Evolutionary conservation across 1,140 invertebrate genomes (phyloP), one percentile per base, ranked within the genome.

Genomic region (Adelges cooleyi): DNA sequence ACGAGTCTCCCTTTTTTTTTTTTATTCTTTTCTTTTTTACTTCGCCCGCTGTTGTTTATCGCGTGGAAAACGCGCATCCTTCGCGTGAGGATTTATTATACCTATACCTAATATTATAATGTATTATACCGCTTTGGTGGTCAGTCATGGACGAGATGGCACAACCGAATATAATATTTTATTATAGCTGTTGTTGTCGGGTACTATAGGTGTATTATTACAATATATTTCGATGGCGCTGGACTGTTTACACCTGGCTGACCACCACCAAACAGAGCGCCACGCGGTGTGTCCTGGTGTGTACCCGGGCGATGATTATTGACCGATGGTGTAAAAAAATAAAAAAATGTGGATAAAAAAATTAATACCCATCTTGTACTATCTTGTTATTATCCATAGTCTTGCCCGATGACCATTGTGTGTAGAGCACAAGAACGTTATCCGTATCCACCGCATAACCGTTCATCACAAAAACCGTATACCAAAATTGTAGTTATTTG

Each of bases 51-150:
- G 42, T 48, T 20, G 42, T 44, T 20, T 42, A 27, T 44, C 66
- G 50, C 33, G 22, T 67, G 54, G 44, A 59, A 67, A 62, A 67
- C 56, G 20, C 44, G 33, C 44, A 9, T 3, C 33, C 53, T n/a
- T 38, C 56, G 51, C n/a, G n/a, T n/a, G n/a, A 51, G 52, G 56
- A 51, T 67, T 67, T 67, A 49, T 53, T 44, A 25, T 27, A 18
- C 33, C 8, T 15, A 27, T 20, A 42, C 17, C 42, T 13, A 38
- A 36, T 15, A 23, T n/a, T n/a, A n/a, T n/a, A n/a, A n/a, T n/a
- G n/a, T 49, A 42, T 65, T 23, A 51, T 44, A 15, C 40, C 59
- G 44, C 40, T 5, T 29, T 67, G 46, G 66, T 22, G 40, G 20
- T 33, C 42, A 29, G 50, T 65, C 66, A 67, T 29, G 59, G 66